Base-by-base conservation (phyloP, 1,140 invertebrate species). In the Microplitis mediator region DNA sequence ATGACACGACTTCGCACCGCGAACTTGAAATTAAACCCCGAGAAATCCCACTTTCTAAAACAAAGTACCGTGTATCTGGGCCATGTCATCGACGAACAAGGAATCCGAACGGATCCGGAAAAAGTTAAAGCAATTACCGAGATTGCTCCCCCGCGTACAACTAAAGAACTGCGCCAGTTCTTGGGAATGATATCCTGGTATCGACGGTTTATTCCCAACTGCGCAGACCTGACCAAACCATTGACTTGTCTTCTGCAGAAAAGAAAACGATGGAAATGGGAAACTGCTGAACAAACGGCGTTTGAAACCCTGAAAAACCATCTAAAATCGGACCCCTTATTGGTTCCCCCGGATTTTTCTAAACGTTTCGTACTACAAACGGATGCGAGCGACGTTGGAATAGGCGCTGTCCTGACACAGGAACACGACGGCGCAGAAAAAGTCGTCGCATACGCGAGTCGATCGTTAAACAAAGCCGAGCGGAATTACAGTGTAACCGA, bases 401-500 rank as follows among this genome's bases (percentile, higher is more conserved):
- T 85, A 39, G 81, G 80, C 4, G 77, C 78, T 0, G 74, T 82
- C 4, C 61, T 85, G 8, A 63, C 72, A 36, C 82, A 85, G 62
- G 62, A 70, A 13, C 13, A 60, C 9, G 69, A 80, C 0, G 71
- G 75, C 3, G 71, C 62, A 16, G 77, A 81, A 45, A 50, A 68
- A 39, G 82, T 82, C 1, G 78, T 89, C 4, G 78, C 79, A 0
- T 88, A 86, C 76, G 79, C 80, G 11, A 86, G 86, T 71, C 56
- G 85, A 13, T 68, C 73, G 1, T 70, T 89, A 8, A 75, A 56
- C 11, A 67, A 67, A 11, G 51, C 75, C 6, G 86, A 90, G 77
- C 73, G 51, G 45, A 88, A 88, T 31, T 89, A 87, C 71, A 75
- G 73, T 1, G 79, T 79, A 4, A 87, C 84, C 0, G 87, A 90